These are phyloP conservation scores for Malurus alboscapulatus DNA, from an alignment of 2,113 vertebrate species.

Conservation along the genomic window DNA sequence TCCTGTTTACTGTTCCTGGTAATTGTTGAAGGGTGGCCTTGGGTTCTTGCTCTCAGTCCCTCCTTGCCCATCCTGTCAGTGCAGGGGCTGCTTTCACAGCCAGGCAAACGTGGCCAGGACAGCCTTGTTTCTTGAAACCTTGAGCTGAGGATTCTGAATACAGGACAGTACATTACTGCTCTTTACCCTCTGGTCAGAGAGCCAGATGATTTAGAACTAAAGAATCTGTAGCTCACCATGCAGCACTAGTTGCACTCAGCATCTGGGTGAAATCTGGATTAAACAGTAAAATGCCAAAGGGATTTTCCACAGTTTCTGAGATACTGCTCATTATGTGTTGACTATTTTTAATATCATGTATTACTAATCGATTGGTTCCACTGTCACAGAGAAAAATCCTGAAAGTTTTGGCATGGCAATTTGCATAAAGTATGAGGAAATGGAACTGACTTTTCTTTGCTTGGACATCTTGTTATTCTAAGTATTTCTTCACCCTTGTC, in stretches of 20 bases:
- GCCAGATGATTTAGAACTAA: not conserved
- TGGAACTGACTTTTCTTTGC: not conserved
- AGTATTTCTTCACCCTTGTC: not conserved
- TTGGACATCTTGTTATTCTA: not conserved
- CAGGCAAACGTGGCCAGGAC: not conserved
- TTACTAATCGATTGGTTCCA: not conserved
- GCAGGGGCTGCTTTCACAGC: not conserved
- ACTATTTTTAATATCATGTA: not conserved
- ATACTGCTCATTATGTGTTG: not conserved
- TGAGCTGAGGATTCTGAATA: not conserved
- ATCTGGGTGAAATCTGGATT: not conserved
- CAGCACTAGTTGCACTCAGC: not conserved
- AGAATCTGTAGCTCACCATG: not conserved
- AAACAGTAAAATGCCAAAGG: not conserved
- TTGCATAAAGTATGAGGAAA: not conserved
- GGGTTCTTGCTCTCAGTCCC: not conserved
- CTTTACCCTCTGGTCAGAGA: not conserved
- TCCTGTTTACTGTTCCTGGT: not conserved
- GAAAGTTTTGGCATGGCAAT: not conserved
- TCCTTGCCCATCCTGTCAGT: not conserved
- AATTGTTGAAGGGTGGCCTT: not conserved
- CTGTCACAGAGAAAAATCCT: not conserved
- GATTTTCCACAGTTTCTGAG: not conserved
- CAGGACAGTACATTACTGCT: not conserved
- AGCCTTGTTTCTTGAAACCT: not conserved